Percentiles rank a stretch among this genome's conserved stretches.
These are phyloP conservation scores for Tautogolabrus adspersus DNA, from an alignment of 2,113 vertebrate species.

Conservation along the genomic window DNA sequence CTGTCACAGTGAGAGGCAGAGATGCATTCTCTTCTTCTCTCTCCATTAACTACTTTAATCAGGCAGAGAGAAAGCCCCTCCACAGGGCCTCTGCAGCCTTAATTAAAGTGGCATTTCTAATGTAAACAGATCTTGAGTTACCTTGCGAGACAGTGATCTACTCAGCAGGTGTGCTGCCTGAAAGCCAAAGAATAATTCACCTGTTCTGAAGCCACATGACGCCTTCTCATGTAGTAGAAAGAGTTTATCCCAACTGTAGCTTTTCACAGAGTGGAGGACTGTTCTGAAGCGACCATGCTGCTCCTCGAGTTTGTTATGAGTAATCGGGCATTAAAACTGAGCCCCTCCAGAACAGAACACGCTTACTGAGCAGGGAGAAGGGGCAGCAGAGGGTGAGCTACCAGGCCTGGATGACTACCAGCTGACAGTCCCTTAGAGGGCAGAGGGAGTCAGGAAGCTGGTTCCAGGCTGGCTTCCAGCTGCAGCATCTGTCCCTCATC, in stretches of 20 bases:
- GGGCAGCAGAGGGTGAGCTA: constrained; percentile 2
- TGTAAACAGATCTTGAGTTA: constrained; percentile 71
- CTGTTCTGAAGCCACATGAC: constrained; percentile 37
- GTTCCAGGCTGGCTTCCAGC: constrained; percentile 50
- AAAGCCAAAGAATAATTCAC: constrained; percentile 64
- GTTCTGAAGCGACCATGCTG: constrained; percentile 5
- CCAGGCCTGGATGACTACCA: constrained; percentile 37
- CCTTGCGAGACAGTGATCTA: constrained; percentile 52
- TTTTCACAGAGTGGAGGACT: constrained; percentile 25
- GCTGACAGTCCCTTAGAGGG: constrained; percentile 13
- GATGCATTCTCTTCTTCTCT: constrained; percentile 25
- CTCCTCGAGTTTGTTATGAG: constrained; percentile 10
- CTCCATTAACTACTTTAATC: constrained; percentile 72
- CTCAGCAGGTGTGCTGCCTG: constrained; percentile 58
- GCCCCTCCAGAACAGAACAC: constrained; percentile 15
- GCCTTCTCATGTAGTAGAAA: constrained; percentile 18
- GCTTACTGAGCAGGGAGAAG: not conserved
- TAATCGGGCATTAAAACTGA: constrained; percentile 25
- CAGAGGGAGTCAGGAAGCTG: not conserved
- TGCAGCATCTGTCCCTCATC: constrained; percentile 46
- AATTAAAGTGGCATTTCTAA: constrained; percentile 80
- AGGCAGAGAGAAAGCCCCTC: constrained; percentile 59
- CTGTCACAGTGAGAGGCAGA: not conserved
- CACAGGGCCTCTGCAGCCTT: constrained; percentile 64
- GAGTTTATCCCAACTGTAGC: constrained; percentile 16